These are phyloP conservation scores for Aptenodytes forsteri DNA, from an alignment of 2,113 vertebrate genomes.

Conservation along the genomic window DNA sequence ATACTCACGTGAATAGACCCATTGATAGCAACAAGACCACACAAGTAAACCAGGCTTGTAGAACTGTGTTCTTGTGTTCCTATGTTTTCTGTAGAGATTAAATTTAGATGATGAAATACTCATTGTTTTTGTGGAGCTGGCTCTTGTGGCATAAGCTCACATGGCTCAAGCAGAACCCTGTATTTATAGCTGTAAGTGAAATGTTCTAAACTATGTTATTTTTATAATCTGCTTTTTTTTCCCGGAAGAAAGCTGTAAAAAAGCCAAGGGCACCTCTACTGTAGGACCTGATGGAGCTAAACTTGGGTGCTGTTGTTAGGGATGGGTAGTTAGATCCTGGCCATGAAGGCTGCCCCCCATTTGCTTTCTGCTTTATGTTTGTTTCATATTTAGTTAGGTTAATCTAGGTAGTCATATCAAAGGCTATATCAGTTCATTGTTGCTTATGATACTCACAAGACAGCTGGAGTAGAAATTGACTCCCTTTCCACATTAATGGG, in stretches of 20 bases:
- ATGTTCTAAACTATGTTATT: constrained; percentile 3
- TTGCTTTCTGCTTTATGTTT: neutral
- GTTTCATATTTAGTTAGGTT: neutral
- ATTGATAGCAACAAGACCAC: constrained; percentile 41
- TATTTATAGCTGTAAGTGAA: constrained; percentile 5
- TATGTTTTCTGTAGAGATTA: neutral
- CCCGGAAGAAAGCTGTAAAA: neutral
- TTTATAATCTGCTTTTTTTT: neutral
- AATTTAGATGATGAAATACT: constrained; percentile 23
- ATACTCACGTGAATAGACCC: constrained; percentile 1
- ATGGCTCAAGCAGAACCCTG: neutral
- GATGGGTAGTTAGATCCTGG: neutral
- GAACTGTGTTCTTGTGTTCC: neutral
- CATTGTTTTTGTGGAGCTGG: neutral
- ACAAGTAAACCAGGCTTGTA: neutral
- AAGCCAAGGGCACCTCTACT: neutral
- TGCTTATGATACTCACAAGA: neutral
- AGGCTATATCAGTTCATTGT: neutral
- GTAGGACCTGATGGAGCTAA: neutral
- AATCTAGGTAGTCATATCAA: neutral
- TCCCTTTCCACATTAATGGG: neutral
- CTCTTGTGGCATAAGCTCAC: neutral
- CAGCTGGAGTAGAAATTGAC: neutral
- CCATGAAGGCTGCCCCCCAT: rapidly evolving
- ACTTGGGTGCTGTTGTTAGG: neutral